Percentiles rank a stretch among this genome's conserved stretches.
Evolutionary conservation across 2,888 invertebrate species (phyloP).

Genomic region (Cheilosia soror): DNA sequence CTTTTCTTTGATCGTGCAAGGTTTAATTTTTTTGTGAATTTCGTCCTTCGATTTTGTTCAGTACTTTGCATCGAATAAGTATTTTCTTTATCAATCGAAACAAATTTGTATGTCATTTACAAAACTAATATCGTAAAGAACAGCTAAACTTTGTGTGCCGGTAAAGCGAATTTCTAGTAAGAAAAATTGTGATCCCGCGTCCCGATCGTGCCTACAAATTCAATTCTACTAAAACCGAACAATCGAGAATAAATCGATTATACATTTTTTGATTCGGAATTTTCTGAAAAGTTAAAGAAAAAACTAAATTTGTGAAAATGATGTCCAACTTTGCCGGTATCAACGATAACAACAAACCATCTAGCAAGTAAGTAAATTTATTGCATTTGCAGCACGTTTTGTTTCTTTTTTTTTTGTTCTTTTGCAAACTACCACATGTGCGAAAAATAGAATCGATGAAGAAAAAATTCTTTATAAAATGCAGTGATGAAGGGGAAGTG

Average conservation of each 20-base stretch:
- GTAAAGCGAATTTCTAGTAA: constrained; percentile 7
- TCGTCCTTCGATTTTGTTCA: constrained; percentile 6
- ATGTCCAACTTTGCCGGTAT: constrained; percentile 81
- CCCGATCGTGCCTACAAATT: constrained; percentile 32
- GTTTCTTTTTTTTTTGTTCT: constrained; percentile 3
- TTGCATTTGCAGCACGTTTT: constrained; percentile 17
- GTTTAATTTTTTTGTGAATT: constrained; percentile 38
- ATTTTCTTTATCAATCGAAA: background rate
- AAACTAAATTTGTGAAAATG: constrained; percentile 76
- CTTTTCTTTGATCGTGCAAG: constrained; percentile 55
- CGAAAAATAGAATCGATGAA: constrained; percentile 2
- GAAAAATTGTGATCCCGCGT: constrained; percentile 3
- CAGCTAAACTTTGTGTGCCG: constrained; percentile 5
- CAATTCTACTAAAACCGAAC: constrained; percentile 19
- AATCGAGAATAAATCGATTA: constrained; percentile 36
- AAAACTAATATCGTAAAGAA: constrained; percentile 9
- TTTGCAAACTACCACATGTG: constrained; percentile 26
- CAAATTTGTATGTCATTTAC: constrained; percentile 28
- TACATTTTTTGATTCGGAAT: background rate
- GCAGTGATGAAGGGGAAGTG: background rate
- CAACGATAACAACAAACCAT: constrained; percentile 85
- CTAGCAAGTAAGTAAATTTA: constrained; percentile 86
- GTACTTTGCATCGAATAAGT: constrained; percentile 3
- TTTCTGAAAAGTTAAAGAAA: constrained; percentile 30
- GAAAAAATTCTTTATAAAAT: background rate